phyloP scores from a whole-genome alignment of 2,797 vertebrate genomes.

The Lateolabrax maculatus region DNA sequence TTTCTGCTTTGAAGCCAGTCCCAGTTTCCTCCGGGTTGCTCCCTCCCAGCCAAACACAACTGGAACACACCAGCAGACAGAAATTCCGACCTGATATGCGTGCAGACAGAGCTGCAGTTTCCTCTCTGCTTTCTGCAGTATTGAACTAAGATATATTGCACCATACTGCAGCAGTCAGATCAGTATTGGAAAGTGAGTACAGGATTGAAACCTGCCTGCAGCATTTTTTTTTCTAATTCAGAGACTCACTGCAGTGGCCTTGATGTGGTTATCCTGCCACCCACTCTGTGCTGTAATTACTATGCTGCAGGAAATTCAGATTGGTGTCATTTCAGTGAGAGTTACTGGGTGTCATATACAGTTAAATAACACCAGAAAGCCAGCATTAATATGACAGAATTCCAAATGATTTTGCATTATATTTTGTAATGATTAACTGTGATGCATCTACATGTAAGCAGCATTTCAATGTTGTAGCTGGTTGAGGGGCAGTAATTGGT shows the following conservation, averaged over 20 bases:
- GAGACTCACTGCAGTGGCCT: constrained; percentile 20
- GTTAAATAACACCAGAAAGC: no score
- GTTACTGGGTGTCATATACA: no score
- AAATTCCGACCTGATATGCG: constrained; percentile 52
- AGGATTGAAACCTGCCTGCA: constrained; percentile 45
- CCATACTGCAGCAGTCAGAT: constrained; percentile 36
- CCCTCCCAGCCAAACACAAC: constrained; percentile 34
- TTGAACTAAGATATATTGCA: constrained; percentile 1
- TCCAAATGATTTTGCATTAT: neutral
- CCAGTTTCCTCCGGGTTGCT: constrained; percentile 40
- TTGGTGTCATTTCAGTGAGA: constrained; percentile 19
- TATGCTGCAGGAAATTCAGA: constrained; percentile 30
- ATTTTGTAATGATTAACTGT: neutral
- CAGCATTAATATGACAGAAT: neutral
- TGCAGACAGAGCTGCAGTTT: constrained; percentile 39
- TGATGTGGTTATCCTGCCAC: constrained; percentile 34
- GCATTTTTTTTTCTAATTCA: constrained; percentile 13
- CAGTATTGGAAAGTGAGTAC: constrained; percentile 22
- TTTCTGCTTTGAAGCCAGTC: constrained; percentile 44
- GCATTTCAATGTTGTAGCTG: neutral
- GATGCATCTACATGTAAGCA: neutral
- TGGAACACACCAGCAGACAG: constrained; percentile 43
- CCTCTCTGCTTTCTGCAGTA: constrained; percentile 19
- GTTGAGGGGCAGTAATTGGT: neutral
- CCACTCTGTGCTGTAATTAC: constrained; percentile 42